Base-by-base conservation (phyloP, 2,888 invertebrate species). In the Drosophila aldrichi region DNA sequence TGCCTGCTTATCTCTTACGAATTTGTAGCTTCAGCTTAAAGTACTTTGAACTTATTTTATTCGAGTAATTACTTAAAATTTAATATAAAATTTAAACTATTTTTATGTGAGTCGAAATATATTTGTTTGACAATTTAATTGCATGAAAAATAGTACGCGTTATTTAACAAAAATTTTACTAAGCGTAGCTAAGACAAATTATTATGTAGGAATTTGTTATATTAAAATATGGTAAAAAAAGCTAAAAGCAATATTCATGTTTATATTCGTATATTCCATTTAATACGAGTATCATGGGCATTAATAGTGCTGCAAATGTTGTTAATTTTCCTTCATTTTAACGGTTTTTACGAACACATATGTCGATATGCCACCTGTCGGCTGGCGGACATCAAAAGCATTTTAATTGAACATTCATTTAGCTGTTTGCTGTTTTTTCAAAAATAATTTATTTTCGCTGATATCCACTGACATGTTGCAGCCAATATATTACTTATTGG, bases 21-120 rank as follows among this genome's bases (percentile, higher is more conserved):
- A 59, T 60, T 32, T 43, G 10, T 7, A 36, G 49, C 60, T 48
- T 34, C 46, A 57, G 29, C 61, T 71, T 66, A 51, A 55, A 66
- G 34, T 44, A 3, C 3, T 25, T 20, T 36, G 14, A 36, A 10
- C 32, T 10, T 32, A 2, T 10, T 32, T 10, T 32, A 10, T 32
- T 14, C 14, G 4, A 36, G 10, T 36, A 12, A 4, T 29, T 29
- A 22, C 1, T 25, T 6, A 25, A 25, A 2, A 3, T 22, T 22
- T 22, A 22, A 22, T 22, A 3, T 22, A 22, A 22, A 22, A 22
- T 22, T 12, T 3, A 29, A 29, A 36, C 34, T 36, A 14, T 12
- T 36, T 36, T 36, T 36, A 36, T 32, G 9, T 12, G 12, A 12
- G 12, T 36, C 29, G 29, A 29, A 29, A 29, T 3, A 5, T 3